These are phyloP conservation scores for Drosophila antonietae DNA, from an alignment of 2,888 invertebrate species.

Conservation along the genomic window DNA sequence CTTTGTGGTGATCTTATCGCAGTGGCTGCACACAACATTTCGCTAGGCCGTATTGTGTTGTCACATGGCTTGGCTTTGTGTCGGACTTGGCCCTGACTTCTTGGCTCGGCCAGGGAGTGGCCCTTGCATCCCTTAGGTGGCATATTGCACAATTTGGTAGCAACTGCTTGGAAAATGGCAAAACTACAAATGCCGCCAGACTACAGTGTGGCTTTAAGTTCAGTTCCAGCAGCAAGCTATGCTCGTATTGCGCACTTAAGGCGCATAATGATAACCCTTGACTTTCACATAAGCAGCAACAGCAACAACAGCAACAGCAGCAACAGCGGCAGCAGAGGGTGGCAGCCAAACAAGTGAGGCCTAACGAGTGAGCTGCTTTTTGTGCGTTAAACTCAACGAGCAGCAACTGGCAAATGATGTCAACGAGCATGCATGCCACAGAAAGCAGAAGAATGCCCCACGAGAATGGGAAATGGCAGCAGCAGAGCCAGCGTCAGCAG, in stretches of 20 bases:
- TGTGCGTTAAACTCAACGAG: constrained; percentile 69
- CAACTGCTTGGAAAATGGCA: constrained; percentile 73
- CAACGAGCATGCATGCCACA: constrained; percentile 69
- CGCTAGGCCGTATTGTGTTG: constrained; percentile 60
- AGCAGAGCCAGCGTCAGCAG: background rate
- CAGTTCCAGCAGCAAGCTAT: constrained; percentile 18
- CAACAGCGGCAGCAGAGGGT: background rate
- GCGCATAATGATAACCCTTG: constrained; percentile 78
- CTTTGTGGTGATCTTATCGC: constrained; percentile 74
- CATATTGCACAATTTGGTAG: constrained; percentile 63
- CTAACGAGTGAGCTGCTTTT: constrained; percentile 73
- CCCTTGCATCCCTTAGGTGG: constrained; percentile 42
- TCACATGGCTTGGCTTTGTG: constrained; percentile 49
- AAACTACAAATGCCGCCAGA: constrained; percentile 34
- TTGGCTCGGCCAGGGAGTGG: constrained; percentile 52
- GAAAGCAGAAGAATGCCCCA: constrained; percentile 24
- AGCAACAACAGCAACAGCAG: constrained; percentile 24
- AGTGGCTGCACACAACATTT: constrained; percentile 61
- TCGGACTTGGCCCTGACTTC: constrained; percentile 44
- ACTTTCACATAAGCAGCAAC: constrained; percentile 61
- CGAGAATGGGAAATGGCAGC: constrained; percentile 11
- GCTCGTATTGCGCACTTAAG: constrained; percentile 41
- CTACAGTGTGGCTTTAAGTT: constrained; percentile 33
- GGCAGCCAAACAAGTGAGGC: constrained; percentile 66
- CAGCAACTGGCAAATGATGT: constrained; percentile 75